Evolutionary conservation across 2,797 vertebrate species (phyloP).

Genomic region (Chaunax sp.): DNA sequence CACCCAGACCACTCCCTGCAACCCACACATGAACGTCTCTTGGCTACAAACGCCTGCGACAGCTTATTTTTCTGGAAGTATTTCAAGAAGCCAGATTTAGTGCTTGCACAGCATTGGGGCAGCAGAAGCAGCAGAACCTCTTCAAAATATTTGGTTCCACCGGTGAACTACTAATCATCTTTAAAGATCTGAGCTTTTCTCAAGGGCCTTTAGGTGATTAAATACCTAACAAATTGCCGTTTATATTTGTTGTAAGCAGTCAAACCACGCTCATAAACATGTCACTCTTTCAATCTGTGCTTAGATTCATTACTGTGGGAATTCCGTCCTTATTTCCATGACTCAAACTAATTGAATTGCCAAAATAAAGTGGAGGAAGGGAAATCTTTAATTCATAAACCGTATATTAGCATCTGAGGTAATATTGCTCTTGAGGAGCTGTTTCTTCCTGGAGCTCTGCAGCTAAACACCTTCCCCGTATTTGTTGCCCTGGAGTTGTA

Average conservation of each 20-base stretch:
- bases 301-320: constrained; percentile 16
- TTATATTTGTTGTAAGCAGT: constrained; percentile 5
- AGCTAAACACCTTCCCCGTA: no score
- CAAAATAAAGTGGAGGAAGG: constrained; percentile 22
- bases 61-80: constrained; percentile 71
- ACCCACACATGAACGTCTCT: constrained; percentile 8
- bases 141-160: constrained; percentile 39
- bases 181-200: constrained; percentile 34
- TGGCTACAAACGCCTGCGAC: constrained; percentile 31
- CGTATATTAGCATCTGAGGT: constrained; percentile 27
- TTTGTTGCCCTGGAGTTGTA: constrained; percentile 37
- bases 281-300: constrained; percentile 7
- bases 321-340: constrained; percentile 28
- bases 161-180: constrained; percentile 18
- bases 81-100: constrained; percentile 46
- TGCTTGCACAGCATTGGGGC: constrained; percentile 55
- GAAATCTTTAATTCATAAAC: constrained; percentile 52
- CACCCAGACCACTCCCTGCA: constrained; percentile 45
- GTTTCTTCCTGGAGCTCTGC: no score
- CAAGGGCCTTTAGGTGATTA: constrained; percentile 25
- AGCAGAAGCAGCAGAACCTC: constrained; percentile 43
- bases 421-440: no score
- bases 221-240: constrained; percentile 45
- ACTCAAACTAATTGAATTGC: constrained; percentile 21
- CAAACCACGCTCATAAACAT: neutral